Conservation (phyloP, 2,888 invertebrate genomes). For the Ctena decussata region DNA sequence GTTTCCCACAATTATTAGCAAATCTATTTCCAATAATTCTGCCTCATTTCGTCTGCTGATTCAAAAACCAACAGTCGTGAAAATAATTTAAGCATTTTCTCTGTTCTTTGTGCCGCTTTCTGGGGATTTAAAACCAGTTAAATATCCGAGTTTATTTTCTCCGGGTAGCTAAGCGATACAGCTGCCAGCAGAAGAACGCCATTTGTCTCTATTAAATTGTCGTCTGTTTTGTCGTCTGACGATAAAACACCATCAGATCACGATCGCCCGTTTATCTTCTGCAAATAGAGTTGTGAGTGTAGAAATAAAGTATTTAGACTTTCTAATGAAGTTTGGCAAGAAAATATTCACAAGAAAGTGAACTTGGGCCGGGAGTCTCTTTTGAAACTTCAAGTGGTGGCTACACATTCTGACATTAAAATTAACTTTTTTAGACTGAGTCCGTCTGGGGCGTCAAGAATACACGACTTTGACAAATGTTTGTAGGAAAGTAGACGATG, state of each 20-base stretch:
- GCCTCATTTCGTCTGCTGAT: constrained; percentile 56
- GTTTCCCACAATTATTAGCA: constrained; percentile 68
- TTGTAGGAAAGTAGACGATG: not conserved
- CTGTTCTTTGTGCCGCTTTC: constrained; percentile 34
- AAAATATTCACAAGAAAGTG: constrained; percentile 47
- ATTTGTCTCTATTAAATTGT: constrained; percentile 65
- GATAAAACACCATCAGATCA: constrained; percentile 49
- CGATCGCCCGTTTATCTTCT: constrained; percentile 66
- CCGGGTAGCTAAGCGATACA: constrained; percentile 62
- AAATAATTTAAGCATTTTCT: constrained; percentile 50
- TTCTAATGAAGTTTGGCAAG: constrained; percentile 64
- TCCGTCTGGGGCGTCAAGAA: not conserved
- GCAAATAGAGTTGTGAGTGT: constrained; percentile 61
- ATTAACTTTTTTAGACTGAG: constrained; percentile 6
- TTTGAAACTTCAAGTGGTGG: constrained; percentile 5
- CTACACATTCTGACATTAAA: not conserved
- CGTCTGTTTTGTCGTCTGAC: constrained; percentile 45
- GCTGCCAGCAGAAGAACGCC: constrained; percentile 56
- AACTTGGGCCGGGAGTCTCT: constrained; percentile 12
- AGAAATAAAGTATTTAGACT: constrained; percentile 64
- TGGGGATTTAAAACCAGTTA: constrained; percentile 34
- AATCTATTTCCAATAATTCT: constrained; percentile 64
- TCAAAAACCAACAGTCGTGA: constrained; percentile 65
- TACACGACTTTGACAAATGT: not conserved
- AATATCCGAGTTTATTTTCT: constrained; percentile 57